phyloP scores from a whole-genome alignment of 2,113 vertebrate species.

The Emydocephalus ijimae region DNA sequence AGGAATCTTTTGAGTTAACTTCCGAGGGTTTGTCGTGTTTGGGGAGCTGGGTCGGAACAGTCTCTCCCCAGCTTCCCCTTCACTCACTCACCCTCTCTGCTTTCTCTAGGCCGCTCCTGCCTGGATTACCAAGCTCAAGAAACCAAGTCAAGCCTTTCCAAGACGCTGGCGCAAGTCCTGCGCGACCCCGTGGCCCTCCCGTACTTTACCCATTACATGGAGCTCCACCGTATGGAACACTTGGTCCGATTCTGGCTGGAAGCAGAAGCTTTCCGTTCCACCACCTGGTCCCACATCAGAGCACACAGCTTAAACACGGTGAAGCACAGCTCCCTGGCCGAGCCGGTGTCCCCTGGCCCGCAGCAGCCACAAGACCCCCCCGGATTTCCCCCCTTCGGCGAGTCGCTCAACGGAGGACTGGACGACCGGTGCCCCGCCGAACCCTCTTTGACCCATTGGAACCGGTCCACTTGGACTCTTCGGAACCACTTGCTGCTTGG shows the following conservation, averaged over 20 bases:
- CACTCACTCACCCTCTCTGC: neutral
- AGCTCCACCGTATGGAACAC: conserved; percentile 84
- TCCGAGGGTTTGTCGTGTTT: too few species aligned
- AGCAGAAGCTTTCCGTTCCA: conserved; percentile 90
- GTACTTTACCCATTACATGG: conserved; percentile 92
- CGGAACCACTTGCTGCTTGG: conserved; percentile 60
- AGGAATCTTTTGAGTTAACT: too few species aligned
- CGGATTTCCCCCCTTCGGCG: conserved; percentile 36
- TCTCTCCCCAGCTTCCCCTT: neutral
- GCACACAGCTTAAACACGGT: conserved; percentile 95
- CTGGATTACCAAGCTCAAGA: conserved; percentile 92
- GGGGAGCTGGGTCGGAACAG: too few species aligned
- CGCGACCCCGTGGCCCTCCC: conserved; percentile 85
- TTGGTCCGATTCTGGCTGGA: conserved; percentile 95
- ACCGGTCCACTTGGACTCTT: conserved; percentile 46
- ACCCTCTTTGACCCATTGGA: conserved; percentile 38
- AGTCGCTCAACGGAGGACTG: conserved; percentile 59
- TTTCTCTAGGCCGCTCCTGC: conserved; percentile 87
- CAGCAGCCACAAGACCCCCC: conserved; percentile 41
- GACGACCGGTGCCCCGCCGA: conserved; percentile 52
- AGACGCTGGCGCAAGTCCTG: conserved; percentile 92
- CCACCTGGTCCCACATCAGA: conserved; percentile 91
- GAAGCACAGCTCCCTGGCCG: conserved; percentile 93
- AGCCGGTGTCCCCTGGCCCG: conserved; percentile 75
- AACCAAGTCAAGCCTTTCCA: conserved; percentile 93